Conservation (phyloP, 2,113 vertebrate species). For the Pteruthius melanotis region DNA sequence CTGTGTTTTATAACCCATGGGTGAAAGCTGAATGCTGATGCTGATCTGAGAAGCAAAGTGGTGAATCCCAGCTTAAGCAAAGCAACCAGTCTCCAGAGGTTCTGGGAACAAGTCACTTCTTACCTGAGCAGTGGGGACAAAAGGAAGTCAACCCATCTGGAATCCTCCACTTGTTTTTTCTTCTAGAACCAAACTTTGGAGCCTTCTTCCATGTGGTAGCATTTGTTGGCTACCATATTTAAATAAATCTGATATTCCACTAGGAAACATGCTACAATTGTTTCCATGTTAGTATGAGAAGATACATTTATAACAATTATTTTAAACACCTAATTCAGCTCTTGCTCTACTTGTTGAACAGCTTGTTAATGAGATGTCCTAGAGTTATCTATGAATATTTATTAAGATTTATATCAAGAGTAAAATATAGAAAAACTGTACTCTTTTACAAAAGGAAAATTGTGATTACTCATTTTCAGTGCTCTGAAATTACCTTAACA, state of each 20-base stretch:
- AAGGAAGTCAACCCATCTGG: background rate
- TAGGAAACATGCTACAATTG: background rate
- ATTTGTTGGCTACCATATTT: background rate
- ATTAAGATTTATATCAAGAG: constrained; percentile 38
- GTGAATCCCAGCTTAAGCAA: background rate
- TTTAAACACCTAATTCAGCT: constrained; percentile 10
- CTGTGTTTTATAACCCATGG: background rate
- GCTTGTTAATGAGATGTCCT: constrained; percentile 39
- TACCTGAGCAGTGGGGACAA: background rate
- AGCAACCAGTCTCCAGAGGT: background rate
- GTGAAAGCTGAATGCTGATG: background rate
- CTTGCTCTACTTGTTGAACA: constrained; percentile 41
- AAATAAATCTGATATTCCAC: background rate
- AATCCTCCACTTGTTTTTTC: background rate
- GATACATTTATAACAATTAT: constrained; percentile 15
- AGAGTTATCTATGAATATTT: constrained; percentile 37
- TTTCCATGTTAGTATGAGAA: background rate
- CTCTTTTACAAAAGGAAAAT: background rate
- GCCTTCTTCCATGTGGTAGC: background rate
- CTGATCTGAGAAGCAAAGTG: background rate
- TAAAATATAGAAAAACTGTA: background rate
- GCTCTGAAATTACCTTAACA: constrained; percentile 14
- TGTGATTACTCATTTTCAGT: constrained; percentile 24
- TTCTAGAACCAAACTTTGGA: background rate
- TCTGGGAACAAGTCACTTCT: background rate